Conservation (phyloP, 2,888 invertebrate genomes). For the Pseudanteris insignis region DNA sequence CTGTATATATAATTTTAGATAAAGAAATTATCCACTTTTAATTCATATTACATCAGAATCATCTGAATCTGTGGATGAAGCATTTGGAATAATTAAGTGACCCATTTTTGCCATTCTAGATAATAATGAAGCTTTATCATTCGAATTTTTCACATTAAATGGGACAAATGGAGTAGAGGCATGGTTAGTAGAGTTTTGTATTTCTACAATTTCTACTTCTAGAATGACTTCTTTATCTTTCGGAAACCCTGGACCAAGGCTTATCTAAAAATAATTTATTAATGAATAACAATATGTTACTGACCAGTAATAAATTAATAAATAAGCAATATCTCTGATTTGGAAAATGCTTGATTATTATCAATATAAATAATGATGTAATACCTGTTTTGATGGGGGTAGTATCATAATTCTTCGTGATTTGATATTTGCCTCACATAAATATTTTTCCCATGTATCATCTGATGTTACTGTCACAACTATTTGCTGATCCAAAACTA, state of each 20-base stretch:
- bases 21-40: too few relatives aligned
- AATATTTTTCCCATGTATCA: too few relatives aligned
- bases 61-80: slow-evolving; percentile 65
- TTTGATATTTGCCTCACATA: too few relatives aligned
- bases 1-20: too few relatives aligned
- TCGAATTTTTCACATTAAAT: slow-evolving; percentile 27
- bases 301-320: too few relatives aligned
- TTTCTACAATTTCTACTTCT: slow-evolving; percentile 55
- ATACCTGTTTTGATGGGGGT: too few relatives aligned
- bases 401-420: too few relatives aligned
- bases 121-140: slow-evolving; percentile 67
- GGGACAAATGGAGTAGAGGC: slow-evolving; percentile 13
- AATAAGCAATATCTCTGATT: too few relatives aligned
- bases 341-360: too few relatives aligned
- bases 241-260: slow-evolving; percentile 60
- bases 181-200: slow-evolving; percentile 38
- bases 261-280: slow-evolving; percentile 47
- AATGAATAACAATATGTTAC: background rate
- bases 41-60: slow-evolving; percentile 62
- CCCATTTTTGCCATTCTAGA: slow-evolving; percentile 72
- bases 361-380: too few relatives aligned
- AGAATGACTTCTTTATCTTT: slow-evolving; percentile 55
- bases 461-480: too few relatives aligned
- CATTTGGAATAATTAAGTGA: slow-evolving; percentile 68
- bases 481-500: too few relatives aligned